Conservation (phyloP, 2,797 vertebrate species). For the Dallia pectoralis region DNA sequence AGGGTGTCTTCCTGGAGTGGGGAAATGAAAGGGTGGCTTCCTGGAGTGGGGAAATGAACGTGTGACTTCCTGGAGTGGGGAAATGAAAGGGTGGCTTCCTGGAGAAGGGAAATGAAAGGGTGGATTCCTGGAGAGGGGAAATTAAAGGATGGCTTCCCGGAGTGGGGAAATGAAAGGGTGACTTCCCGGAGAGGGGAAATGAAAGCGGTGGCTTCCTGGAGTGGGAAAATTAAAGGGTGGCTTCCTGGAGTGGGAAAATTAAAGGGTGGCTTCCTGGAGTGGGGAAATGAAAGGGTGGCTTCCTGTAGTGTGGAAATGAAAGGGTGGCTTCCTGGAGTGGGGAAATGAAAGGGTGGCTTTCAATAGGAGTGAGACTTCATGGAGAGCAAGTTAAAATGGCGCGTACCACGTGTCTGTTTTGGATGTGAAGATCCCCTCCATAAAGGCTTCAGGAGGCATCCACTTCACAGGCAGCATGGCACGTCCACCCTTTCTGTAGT, state of each 20-base stretch:
- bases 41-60: too few species aligned
- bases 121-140: background rate
- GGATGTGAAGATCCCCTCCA: conserved; percentile 98
- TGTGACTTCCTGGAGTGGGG: background rate
- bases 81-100: background rate
- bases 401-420: conserved; percentile 97
- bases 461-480: conserved; percentile 98
- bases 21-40: background rate
- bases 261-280: background rate
- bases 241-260: too few species aligned
- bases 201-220: background rate
- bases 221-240: background rate
- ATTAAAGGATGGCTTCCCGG: background rate
- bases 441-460: conserved; percentile 99
- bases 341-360: background rate
- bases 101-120: background rate
- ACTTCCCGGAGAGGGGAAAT: background rate
- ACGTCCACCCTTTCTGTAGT: conserved; percentile 96
- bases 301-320: too few species aligned
- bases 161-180: background rate
- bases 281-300: too few species aligned
- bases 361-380: background rate
- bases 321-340: background rate
- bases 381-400: background rate
- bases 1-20: conserved; percentile 3